A percentile compares a stretch with the other conserved stretches of the same genome.
Conservation (phyloP, 2,888 invertebrate species). For the Epirrita christyi region DNA sequence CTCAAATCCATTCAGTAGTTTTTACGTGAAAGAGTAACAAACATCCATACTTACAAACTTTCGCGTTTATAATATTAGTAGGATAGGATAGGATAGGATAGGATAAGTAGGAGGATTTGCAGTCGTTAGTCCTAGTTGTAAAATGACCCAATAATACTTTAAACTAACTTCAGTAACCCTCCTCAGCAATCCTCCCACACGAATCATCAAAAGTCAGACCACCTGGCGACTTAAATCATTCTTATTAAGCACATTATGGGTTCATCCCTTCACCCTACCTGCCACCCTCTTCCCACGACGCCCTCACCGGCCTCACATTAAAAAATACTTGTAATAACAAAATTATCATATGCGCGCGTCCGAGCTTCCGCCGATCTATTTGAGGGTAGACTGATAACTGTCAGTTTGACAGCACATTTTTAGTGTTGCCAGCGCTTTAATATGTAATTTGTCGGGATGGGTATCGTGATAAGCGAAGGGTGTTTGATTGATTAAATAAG, state of each 20-base stretch:
- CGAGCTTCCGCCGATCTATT: slow-evolving; percentile 64
- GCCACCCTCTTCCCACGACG: slow-evolving; percentile 68
- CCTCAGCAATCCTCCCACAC: slow-evolving; percentile 2
- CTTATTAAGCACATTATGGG: slow-evolving; percentile 64
- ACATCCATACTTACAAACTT: no score
- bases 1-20: no score
- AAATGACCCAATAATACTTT: no score
- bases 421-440: slow-evolving; percentile 74
- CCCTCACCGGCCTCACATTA: slow-evolving; percentile 69
- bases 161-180: slow-evolving; percentile 2
- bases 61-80: no score
- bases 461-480: slow-evolving; percentile 54
- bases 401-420: slow-evolving; percentile 73
- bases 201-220: slow-evolving; percentile 53
- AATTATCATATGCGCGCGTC: slow-evolving; percentile 76
- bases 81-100: no score
- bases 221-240: slow-evolving; percentile 64
- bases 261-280: slow-evolving; percentile 71
- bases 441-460: slow-evolving; percentile 81
- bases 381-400: slow-evolving; percentile 58
- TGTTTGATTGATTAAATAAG: slow-evolving; percentile 82
- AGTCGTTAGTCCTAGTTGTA: no score
- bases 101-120: no score
- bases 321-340: slow-evolving; percentile 78
- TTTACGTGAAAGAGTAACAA: no score